Conservation (phyloP, 1,140 invertebrate genomes). For the Apocrypta bakeri region DNA sequence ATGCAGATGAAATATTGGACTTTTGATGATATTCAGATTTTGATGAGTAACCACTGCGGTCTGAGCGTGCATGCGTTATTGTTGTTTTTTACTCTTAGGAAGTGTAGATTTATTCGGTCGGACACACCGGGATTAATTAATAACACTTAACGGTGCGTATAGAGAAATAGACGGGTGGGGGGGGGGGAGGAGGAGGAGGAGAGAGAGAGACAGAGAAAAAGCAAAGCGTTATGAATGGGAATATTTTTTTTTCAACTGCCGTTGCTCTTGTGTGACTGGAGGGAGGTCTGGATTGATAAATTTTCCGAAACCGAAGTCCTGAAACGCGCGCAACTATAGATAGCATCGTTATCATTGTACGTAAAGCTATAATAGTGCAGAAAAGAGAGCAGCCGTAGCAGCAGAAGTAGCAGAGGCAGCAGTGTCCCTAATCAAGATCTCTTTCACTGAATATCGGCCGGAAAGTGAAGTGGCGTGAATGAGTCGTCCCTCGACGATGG, state of each 20-base stretch:
- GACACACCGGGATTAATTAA: neutral
- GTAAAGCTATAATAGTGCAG: slow-evolving; percentile 9
- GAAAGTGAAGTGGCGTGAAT: slow-evolving; percentile 68
- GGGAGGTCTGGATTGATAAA: neutral
- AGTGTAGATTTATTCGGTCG: slow-evolving; percentile 28
- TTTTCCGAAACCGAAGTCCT: neutral
- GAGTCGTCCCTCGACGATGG: slow-evolving; percentile 68
- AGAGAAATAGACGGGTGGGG: neutral
- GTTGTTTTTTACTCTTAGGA: too few species aligned
- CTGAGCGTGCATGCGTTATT: too few species aligned
- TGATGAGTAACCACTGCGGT: neutral
- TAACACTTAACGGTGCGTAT: neutral
- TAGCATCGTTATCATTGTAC: slow-evolving; percentile 41
- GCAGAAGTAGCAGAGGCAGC: neutral
- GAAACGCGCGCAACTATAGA: slow-evolving; percentile 30
- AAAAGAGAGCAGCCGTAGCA: neutral
- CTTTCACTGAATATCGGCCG: slow-evolving; percentile 59
- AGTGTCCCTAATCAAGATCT: slow-evolving; percentile 2
- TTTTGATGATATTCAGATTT: slow-evolving; percentile 38
- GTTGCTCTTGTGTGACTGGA: neutral
- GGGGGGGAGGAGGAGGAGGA: too few species aligned
- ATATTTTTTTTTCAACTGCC: neutral
- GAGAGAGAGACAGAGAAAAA: too few species aligned
- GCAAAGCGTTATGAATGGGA: neutral
- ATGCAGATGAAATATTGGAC: slow-evolving; percentile 38